phyloP scores from a whole-genome alignment of 2,797 vertebrate genomes.

The Sparidentex hasta region DNA sequence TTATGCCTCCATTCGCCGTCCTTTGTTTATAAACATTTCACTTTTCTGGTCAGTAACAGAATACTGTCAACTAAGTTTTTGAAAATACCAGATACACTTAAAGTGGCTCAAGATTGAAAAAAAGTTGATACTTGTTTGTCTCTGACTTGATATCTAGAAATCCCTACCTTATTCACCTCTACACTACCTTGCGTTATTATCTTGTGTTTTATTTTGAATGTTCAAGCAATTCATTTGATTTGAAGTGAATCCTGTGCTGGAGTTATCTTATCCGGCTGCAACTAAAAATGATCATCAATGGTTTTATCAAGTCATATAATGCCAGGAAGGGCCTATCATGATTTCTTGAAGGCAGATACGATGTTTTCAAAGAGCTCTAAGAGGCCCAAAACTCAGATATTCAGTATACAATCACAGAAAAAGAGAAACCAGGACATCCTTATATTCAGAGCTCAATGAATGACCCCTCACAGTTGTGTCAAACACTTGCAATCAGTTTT shows the following conservation, averaged over 20 bases:
- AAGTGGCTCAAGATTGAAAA: neutral
- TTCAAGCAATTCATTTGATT: too few relatives aligned
- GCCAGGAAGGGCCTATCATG: neutral
- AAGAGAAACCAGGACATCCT: neutral
- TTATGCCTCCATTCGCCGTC: neutral
- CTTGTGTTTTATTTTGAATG: neutral
- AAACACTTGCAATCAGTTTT: neutral
- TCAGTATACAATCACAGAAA: neutral
- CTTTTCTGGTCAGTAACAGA: neutral
- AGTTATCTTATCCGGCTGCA: neutral
- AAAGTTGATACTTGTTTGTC: neutral
- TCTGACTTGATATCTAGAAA: neutral
- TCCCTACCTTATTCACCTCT: neutral
- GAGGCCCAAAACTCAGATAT: neutral
- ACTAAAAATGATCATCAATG: neutral
- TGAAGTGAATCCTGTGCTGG: too few relatives aligned
- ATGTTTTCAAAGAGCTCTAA: neutral
- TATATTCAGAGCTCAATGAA: neutral
- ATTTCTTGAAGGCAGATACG: neutral
- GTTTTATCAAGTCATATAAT: neutral
- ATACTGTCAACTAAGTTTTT: neutral
- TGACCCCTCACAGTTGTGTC: neutral
- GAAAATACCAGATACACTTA: neutral
- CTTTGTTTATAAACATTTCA: neutral
- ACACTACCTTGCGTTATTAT: neutral